Conservation (phyloP, 1,140 invertebrate species). For the Drosophila asahinai region DNA sequence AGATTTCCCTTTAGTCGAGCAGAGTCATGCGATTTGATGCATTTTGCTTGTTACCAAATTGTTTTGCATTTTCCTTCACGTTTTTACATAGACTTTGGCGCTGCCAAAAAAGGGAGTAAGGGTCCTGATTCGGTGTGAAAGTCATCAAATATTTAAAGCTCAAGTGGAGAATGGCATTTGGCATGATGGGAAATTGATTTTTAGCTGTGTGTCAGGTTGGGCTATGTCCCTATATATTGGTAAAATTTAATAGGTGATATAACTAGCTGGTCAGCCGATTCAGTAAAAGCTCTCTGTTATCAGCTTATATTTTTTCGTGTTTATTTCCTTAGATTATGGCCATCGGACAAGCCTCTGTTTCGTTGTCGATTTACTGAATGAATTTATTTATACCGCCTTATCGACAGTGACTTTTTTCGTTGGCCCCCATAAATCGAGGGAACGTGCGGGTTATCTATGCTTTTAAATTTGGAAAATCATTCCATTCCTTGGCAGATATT, state of each 20-base stretch:
- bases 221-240: neutral
- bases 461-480: slow-evolving; percentile 2
- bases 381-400: slow-evolving; percentile 39
- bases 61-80: slow-evolving; percentile 62
- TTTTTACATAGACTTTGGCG: slow-evolving; percentile 24
- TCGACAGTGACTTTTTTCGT: slow-evolving; percentile 2
- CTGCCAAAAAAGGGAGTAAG: slow-evolving; percentile 19
- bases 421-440: slow-evolving; percentile 1
- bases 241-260: neutral
- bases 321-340: neutral
- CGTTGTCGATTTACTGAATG: slow-evolving; percentile 17
- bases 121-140: slow-evolving; percentile 51
- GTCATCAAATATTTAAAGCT: slow-evolving; percentile 58
- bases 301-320: neutral
- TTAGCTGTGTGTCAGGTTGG: neutral
- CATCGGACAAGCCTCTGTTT: slow-evolving; percentile 16
- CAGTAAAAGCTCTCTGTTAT: neutral
- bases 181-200: slow-evolving; percentile 51
- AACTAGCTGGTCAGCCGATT: no score
- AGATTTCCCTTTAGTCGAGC: slow-evolving; percentile 21
- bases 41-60: slow-evolving; percentile 80
- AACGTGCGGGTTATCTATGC: slow-evolving; percentile 1
- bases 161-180: slow-evolving; percentile 44
- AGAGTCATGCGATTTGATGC: slow-evolving; percentile 68
- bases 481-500: neutral